phyloP scores from a whole-genome alignment of 1,140 invertebrate genomes.

The Microplitis demolitor region DNA sequence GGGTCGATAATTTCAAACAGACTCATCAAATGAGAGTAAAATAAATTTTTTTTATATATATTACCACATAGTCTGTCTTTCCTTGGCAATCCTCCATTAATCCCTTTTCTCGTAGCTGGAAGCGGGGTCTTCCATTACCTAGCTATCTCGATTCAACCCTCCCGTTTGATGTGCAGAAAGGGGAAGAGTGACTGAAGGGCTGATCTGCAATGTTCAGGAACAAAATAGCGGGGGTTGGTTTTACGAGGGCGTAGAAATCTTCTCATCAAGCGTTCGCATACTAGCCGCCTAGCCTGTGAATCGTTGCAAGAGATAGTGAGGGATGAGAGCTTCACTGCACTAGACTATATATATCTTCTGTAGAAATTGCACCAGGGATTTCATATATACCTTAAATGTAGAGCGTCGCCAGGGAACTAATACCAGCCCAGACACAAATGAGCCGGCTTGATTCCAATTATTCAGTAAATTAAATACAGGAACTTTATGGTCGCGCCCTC shows the following conservation, averaged over 20 bases:
- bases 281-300: not conserved
- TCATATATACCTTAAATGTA: not conserved
- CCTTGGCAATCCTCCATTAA: constrained; percentile 34
- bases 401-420: not conserved
- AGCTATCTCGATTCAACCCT: constrained; percentile 54
- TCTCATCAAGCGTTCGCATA: constrained; percentile 54
- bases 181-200: constrained; percentile 26
- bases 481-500: constrained; percentile 43
- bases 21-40: not conserved
- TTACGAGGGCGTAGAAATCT: constrained; percentile 59
- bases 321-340: no score
- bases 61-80: not conserved
- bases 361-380: no score
- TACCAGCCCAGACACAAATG: constrained; percentile 50
- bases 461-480: constrained; percentile 63
- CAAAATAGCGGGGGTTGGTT: constrained; percentile 41
- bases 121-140: constrained; percentile 47
- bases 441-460: constrained; percentile 62
- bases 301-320: constrained; percentile 6
- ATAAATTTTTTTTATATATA: not conserved
- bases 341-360: no score
- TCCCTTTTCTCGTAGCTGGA: constrained; percentile 31
- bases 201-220: constrained; percentile 15
- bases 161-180: constrained; percentile 21
- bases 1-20: not conserved